Conservation (phyloP, 2,113 vertebrate genomes). For the Calyptomena viridis region DNA sequence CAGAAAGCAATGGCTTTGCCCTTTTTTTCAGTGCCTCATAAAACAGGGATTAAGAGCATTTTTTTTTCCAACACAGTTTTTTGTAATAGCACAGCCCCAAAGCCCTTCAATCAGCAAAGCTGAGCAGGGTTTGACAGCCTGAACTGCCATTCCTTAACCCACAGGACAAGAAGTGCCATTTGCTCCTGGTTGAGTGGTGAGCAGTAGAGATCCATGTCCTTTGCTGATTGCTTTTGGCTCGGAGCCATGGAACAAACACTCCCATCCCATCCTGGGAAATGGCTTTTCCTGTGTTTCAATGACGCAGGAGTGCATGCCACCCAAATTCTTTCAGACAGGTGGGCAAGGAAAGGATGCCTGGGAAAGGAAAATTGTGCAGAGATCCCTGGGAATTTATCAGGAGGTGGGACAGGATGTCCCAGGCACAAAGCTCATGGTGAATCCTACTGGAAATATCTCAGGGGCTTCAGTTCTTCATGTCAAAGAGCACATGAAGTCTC, state of each 20-base stretch:
- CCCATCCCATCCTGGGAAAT: not conserved
- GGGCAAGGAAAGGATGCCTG: not conserved
- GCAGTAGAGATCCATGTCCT: constrained; percentile 46
- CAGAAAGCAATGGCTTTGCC: constrained; percentile 27
- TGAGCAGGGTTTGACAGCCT: constrained; percentile 42
- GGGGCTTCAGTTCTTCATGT: not conserved
- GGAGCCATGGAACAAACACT: not conserved
- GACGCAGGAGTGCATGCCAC: not conserved
- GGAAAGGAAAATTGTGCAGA: not conserved
- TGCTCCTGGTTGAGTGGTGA: constrained; percentile 37
- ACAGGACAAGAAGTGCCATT: constrained; percentile 60
- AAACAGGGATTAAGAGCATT: constrained; percentile 64
- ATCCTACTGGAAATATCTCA: not conserved
- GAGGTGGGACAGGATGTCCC: not conserved
- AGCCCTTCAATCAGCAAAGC: constrained; percentile 67
- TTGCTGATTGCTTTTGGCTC: constrained; percentile 63
- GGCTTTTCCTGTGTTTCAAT: not conserved
- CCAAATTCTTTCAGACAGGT: not conserved
- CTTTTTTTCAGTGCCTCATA: constrained; percentile 47
- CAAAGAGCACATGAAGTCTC: not conserved
- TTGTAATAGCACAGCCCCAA: constrained; percentile 52
- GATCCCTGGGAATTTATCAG: not conserved
- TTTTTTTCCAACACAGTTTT: constrained; percentile 30
- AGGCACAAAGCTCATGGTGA: not conserved
- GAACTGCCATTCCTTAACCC: constrained; percentile 63